A percentile compares a stretch with the other conserved stretches of the same genome.
These are phyloP conservation scores for Elanus axillaris DNA, from an alignment of 2,113 vertebrate species.

Conservation along the genomic window DNA sequence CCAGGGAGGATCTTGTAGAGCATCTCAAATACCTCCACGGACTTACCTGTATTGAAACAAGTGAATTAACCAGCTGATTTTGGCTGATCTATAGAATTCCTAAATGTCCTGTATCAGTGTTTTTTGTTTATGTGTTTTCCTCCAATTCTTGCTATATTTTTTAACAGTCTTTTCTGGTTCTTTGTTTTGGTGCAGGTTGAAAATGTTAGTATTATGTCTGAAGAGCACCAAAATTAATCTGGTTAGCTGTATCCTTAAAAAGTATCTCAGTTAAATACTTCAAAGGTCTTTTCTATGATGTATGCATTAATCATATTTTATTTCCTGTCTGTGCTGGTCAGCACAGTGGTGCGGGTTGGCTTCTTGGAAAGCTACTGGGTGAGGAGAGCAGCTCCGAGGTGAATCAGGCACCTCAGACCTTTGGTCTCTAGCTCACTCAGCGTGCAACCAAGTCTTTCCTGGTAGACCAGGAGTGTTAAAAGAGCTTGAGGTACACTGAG, in stretches of 20 bases:
- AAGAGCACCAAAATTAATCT: background rate
- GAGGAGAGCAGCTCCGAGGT: background rate
- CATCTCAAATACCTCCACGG: background rate
- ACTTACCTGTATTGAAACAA: background rate
- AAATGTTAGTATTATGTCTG: background rate
- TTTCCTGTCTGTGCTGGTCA: background rate
- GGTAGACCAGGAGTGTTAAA: background rate
- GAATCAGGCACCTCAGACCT: background rate
- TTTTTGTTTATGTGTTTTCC: background rate
- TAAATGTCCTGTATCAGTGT: background rate
- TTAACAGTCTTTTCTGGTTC: background rate
- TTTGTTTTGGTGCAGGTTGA: background rate
- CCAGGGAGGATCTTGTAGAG: background rate
- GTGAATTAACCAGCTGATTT: background rate
- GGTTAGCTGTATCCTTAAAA: background rate
- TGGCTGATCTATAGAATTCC: background rate
- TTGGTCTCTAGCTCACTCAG: background rate
- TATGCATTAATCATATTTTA: background rate
- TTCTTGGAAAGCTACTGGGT: background rate
- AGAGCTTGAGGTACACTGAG: background rate
- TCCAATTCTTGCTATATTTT: background rate
- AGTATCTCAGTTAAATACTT: background rate
- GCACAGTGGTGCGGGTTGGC: background rate
- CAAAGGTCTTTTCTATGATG: background rate
- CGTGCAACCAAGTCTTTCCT: accelerated